Evolutionary conservation across 2,113 vertebrate genomes (phyloP), one percentile per base, ranked within the genome.

Genomic region (Bubo scandiacus): DNA sequence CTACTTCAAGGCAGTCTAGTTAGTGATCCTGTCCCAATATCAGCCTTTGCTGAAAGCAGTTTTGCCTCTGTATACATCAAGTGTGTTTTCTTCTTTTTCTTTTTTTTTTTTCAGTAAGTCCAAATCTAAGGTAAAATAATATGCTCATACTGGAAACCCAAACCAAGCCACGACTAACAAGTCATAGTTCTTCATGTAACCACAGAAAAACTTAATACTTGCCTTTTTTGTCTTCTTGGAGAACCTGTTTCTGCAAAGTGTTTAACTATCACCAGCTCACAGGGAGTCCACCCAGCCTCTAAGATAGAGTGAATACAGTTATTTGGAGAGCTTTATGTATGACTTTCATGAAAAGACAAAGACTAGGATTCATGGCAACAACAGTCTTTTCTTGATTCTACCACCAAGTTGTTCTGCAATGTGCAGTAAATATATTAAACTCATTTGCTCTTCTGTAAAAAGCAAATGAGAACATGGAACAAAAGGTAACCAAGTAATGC

Each of bases 71-170:
- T 63, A 9, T 45, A 42, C 12, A 29, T 61, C 10, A 49, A 55
- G 4, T 42, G 23, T 54, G 11, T 25, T 87, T 88, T 77, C 17
- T 78, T 57, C 4, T 40, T 27, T 11, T 10, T 12, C 2, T 30
- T n/a, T 13, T 12, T 36, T 21, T 12, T 23, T 43, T 6, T 15
- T 40, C 15, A 0, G 0, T n/a, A 78, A 82, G 14, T 45, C 40
- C 9, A 47, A 86, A 77, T 66, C 14, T 20, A 70, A 74, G 21
- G 4, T 57, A 19, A 74, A 81, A 7, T 54, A 55, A 9, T 16
- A 25, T 71, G 47, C 45, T 71, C 90, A 11, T 42, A 21, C 32
- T 67, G 57, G 47, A 89, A 94, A 84, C 21, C 4, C 26, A 93
- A 96, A 43, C 11, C 34, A 84, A 81, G 15, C 1, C 12, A 5